phyloP scores from a whole-genome alignment of 2,113 vertebrate species.

The Brienomyrus longianalis region DNA sequence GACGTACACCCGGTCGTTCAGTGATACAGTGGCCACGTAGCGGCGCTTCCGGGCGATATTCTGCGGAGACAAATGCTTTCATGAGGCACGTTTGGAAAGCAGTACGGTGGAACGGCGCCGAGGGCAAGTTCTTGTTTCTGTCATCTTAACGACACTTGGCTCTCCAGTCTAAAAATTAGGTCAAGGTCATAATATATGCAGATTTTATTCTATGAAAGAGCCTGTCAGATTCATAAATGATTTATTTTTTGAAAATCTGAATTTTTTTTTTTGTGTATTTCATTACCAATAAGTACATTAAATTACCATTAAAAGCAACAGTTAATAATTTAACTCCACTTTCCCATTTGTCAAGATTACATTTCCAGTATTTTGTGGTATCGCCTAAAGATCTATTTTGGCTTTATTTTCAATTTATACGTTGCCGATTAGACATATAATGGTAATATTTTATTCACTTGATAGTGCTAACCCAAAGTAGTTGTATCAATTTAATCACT shows the following conservation, averaged over 20 bases:
- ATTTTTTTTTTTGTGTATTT: background rate
- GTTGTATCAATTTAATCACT: background rate
- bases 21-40: slow-evolving; percentile 90
- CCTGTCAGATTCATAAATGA: background rate
- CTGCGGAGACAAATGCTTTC: slow-evolving; percentile 46
- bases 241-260: background rate
- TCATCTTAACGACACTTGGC: background rate
- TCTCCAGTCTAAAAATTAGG: background rate
- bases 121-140: background rate
- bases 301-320: background rate
- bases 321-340: background rate
- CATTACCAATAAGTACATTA: background rate
- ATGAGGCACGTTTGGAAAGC: background rate
- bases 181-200: background rate
- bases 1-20: slow-evolving; percentile 91
- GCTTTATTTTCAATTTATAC: background rate
- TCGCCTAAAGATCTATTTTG: background rate
- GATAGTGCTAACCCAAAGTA: background rate
- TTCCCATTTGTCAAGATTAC: background rate
- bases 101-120: background rate
- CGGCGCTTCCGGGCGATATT: slow-evolving; percentile 93
- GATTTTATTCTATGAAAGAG: background rate
- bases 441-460: background rate
- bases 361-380: background rate
- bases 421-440: background rate